phyloP scores from a whole-genome alignment of 2,113 vertebrate species.

The Rostratula benghalensis region DNA sequence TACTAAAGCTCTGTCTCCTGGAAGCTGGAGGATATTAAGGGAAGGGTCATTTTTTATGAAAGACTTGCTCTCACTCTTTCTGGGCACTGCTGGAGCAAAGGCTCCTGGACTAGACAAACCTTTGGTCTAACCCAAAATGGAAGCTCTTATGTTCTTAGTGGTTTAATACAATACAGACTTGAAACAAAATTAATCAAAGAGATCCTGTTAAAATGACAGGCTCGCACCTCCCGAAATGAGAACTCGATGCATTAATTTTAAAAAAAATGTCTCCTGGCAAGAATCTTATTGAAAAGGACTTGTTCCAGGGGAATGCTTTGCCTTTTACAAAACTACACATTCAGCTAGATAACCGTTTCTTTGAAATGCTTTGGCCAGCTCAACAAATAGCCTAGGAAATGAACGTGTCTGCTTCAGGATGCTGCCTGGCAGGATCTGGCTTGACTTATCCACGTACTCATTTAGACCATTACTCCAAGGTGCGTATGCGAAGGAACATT shows the following conservation, averaged over 20 bases:
- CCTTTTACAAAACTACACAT: not conserved
- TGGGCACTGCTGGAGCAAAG: not conserved
- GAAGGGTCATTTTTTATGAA: not conserved
- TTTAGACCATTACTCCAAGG: not conserved
- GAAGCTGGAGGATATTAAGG: not conserved
- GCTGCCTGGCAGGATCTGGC: not conserved
- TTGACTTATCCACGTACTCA: not conserved
- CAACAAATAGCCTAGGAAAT: slow-evolving; percentile 3
- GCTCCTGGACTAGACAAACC: not conserved
- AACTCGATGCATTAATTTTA: not conserved
- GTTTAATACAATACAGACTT: not conserved
- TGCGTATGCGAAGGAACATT: not conserved
- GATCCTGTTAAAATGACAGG: not conserved
- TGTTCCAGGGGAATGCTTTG: not conserved
- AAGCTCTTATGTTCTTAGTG: not conserved
- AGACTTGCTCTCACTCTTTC: not conserved
- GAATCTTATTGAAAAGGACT: not conserved
- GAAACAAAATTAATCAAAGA: slow-evolving; percentile 42
- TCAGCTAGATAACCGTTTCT: not conserved
- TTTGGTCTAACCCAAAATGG: not conserved
- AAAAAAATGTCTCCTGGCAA: not conserved
- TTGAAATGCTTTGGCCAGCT: not conserved
- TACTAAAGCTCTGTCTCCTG: not conserved
- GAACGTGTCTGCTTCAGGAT: not conserved
- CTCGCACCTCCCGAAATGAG: slow-evolving; percentile 16